A percentile compares a stretch with the other conserved stretches of the same genome.
Evolutionary conservation across 2,113 vertebrate species (phyloP).

Genomic region (Pithys albifrons): DNA sequence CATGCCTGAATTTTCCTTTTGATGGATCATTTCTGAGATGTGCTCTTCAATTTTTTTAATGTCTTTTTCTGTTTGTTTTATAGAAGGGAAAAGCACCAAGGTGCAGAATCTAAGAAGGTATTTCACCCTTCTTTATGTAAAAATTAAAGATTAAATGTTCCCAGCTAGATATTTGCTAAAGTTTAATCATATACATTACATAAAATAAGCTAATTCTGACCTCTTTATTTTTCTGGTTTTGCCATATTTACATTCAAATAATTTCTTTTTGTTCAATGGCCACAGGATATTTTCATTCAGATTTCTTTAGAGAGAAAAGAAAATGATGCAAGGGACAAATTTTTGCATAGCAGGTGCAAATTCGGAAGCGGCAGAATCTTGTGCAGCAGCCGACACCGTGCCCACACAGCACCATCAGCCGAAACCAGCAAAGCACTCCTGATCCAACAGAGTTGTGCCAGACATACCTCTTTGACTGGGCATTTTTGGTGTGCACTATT

Average conservation of each 20-base stretch:
- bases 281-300: not conserved
- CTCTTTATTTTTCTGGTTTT: not conserved
- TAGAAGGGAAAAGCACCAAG: not conserved
- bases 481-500: slow-evolving; percentile 81
- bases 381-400: not conserved
- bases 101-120: not conserved
- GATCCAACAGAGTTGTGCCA: slow-evolving; percentile 40
- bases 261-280: not conserved
- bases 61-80: not conserved
- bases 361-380: not conserved
- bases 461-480: slow-evolving; percentile 81
- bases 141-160: not conserved
- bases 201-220: not conserved
- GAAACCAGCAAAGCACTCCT: slow-evolving; percentile 1
- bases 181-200: not conserved
- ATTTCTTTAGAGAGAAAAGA: not conserved
- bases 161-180: not conserved
- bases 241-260: not conserved
- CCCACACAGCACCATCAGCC: slow-evolving; percentile 1
- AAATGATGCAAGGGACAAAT: not conserved
- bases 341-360: not conserved
- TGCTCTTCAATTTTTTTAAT: not conserved
- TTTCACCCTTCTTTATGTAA: not conserved
- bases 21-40: not conserved
- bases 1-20: not conserved